Conservation (phyloP, 2,797 vertebrate species). For the Pangasius mekongensis region DNA sequence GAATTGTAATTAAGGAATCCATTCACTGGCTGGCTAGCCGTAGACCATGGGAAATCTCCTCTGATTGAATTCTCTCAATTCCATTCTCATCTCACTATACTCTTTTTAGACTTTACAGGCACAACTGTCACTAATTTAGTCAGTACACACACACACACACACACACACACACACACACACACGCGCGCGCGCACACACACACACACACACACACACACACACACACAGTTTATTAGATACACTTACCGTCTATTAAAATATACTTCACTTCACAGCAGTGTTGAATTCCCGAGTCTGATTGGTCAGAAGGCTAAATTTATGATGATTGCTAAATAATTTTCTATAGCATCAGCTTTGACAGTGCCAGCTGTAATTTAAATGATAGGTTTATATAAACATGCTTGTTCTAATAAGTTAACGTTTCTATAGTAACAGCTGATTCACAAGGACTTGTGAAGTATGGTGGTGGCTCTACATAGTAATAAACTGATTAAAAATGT, state of each 20-base stretch:
- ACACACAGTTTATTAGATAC: background rate
- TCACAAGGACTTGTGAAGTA: background rate
- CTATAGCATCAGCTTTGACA: background rate
- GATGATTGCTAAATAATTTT: background rate
- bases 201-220: background rate
- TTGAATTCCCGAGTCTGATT: background rate
- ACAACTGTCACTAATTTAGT: background rate
- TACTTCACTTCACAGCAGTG: background rate
- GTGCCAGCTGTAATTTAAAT: background rate
- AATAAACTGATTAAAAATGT: background rate
- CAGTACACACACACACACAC: background rate
- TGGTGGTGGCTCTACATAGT: background rate
- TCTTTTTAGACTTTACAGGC: constrained; percentile 35
- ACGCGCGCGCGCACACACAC: no score
- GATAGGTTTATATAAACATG: background rate
- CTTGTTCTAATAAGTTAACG: background rate
- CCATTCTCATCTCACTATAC: constrained; percentile 27
- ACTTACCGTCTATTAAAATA: background rate
- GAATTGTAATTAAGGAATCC: constrained; percentile 56
- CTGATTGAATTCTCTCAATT: constrained; percentile 48
- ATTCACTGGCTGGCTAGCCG: constrained; percentile 24
- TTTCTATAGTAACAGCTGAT: background rate
- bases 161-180: background rate
- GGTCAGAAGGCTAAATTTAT: background rate
- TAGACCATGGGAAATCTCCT: constrained; percentile 46